Base-by-base conservation (phyloP, 2,888 invertebrate genomes). In the Psylliodes chrysocephalus region DNA sequence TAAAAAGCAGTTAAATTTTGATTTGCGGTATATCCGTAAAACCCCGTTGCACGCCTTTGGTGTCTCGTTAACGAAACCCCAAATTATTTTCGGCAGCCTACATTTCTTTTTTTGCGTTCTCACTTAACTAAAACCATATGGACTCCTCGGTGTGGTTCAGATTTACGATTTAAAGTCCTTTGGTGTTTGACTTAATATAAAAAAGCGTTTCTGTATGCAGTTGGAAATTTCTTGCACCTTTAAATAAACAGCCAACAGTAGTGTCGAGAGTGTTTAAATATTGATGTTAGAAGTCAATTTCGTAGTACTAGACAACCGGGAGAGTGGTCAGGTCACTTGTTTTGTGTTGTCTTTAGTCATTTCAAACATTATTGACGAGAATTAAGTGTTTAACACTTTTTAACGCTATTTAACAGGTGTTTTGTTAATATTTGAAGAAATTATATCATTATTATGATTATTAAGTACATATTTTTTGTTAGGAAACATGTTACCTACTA, bases 211-310 rank as follows among this genome's bases (percentile, higher is more conserved):
- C 17, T 10, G 7, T 19, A n/a, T 3, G 44, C 17, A 17, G 15
- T 19, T n/a, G 18, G 17, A 44, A 79, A 79, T 80, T 80, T 79
- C 78, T 75, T 75, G 77, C 80, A 80, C 80, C 79, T 81, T 78
- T 78, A 77, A 78, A 78, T 78, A 80, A 80, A 80, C n/a, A n/a
- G n/a, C n/a, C n/a, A n/a, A n/a, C n/a, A n/a, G n/a, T n/a, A n/a
- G n/a, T 79, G 79, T 63, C n/a, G 67, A 71, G 71, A 71, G 70
- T 69, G 69, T 69, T 67, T 74, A 75, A 77, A 77, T 77, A 77
- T 76, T 76, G 73, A 33, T 17, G 6, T 53, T 53, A 22, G 22
- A n/a, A n/a, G n/a, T n/a, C n/a, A n/a, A n/a, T n/a, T n/a, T n/a
- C 7, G 35, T 44, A 8, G 28, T 15, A 14, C 28, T 51, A 51